phyloP scores from a whole-genome alignment of 2,888 invertebrate genomes.

The Pemphredon lugubris region DNA sequence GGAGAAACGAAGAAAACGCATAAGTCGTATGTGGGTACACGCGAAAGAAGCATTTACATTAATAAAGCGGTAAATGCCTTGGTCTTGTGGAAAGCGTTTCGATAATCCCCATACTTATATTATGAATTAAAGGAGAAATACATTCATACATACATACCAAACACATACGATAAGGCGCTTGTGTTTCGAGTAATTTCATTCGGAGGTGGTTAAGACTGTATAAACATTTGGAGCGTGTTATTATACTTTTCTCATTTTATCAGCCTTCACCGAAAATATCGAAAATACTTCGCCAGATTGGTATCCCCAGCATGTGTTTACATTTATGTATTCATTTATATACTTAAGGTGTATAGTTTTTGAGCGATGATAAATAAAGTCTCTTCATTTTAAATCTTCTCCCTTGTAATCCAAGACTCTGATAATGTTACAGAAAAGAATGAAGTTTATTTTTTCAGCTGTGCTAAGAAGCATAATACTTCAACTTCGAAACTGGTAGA shows the following conservation, averaged over 20 bases:
- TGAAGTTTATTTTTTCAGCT: no score
- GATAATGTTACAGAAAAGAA: no score
- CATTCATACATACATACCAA: background rate
- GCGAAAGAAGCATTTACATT: slow-evolving; percentile 41
- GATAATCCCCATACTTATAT: slow-evolving; percentile 51
- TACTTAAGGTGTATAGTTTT: slow-evolving; percentile 66
- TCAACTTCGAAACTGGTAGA: no score
- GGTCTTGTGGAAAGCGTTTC: slow-evolving; percentile 44
- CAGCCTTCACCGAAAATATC: slow-evolving; percentile 24
- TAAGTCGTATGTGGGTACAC: slow-evolving; percentile 17
- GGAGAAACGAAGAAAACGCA: slow-evolving; percentile 4
- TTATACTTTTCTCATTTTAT: slow-evolving; percentile 47
- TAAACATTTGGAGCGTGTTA: slow-evolving; percentile 44
- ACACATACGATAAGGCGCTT: slow-evolving; percentile 20
- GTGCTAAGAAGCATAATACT: no score
- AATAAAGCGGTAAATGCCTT: slow-evolving; percentile 33
- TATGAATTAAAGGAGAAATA: slow-evolving; percentile 7
- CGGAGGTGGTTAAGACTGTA: slow-evolving; percentile 54
- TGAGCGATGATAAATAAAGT: slow-evolving; percentile 62
- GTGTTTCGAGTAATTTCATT: slow-evolving; percentile 39
- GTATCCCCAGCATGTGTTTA: slow-evolving; percentile 47
- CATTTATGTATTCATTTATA: slow-evolving; percentile 58
- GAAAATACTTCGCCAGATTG: slow-evolving; percentile 39
- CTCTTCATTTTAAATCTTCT: slow-evolving; percentile 60
- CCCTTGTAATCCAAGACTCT: no score